A percentile compares a stretch with the other conserved stretches of the same genome.
Conservation (phyloP, 2,888 invertebrate genomes). For the Syritta pipiens region DNA sequence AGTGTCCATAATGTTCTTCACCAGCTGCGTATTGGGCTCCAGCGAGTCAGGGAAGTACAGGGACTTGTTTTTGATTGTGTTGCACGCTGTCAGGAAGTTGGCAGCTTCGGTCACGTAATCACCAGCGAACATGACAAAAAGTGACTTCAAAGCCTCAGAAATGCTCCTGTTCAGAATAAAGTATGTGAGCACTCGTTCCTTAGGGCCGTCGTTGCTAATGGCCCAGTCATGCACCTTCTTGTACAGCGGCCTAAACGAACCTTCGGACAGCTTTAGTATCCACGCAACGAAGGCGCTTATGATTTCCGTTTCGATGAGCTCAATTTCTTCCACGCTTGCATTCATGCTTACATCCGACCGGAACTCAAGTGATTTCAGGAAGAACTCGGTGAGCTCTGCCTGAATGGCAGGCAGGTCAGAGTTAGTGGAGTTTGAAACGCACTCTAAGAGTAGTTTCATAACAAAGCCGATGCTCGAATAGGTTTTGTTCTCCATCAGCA, state of each 20-base stretch:
- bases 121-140: conserved; percentile 94
- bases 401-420: conserved; percentile 84
- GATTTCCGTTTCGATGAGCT: conserved; percentile 83
- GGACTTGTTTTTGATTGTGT: conserved; percentile 80
- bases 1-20: conserved; percentile 87
- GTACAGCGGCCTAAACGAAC: conserved; percentile 92
- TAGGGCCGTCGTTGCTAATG: conserved; percentile 79
- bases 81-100: conserved; percentile 85
- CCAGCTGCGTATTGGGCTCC: conserved; percentile 73
- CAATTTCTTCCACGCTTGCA: background rate
- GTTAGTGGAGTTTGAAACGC: conserved; percentile 83
- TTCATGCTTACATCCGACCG: conserved; percentile 80
- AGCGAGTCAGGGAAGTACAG: conserved; percentile 81
- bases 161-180: conserved; percentile 86
- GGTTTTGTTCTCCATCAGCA: conserved; percentile 82
- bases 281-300: conserved; percentile 89
- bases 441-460: conserved; percentile 88
- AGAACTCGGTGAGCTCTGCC: conserved; percentile 86
- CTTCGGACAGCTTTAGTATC: conserved; percentile 93
- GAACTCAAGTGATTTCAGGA: conserved; percentile 86
- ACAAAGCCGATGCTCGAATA: conserved; percentile 84
- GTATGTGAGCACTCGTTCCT: conserved; percentile 84
- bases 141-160: conserved; percentile 89
- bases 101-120: conserved; percentile 91
- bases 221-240: conserved; percentile 94